These are phyloP conservation scores for Pseudomugil tenellus DNA, from an alignment of 2,797 vertebrate species.

Conservation along the genomic window DNA sequence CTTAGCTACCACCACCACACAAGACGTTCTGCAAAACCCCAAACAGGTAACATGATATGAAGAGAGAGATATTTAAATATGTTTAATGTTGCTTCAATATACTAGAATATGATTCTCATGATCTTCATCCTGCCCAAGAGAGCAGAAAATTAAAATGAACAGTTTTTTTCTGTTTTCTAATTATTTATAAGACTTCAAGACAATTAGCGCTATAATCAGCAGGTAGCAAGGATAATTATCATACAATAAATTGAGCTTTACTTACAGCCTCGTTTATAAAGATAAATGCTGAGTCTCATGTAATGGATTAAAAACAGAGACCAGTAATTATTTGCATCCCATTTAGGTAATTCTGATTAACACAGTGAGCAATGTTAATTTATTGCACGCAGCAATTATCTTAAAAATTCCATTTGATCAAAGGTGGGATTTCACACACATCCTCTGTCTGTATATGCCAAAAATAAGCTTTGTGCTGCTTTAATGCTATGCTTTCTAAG, in stretches of 20 bases:
- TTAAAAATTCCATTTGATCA: constrained; percentile 25
- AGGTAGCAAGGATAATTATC: constrained; percentile 13
- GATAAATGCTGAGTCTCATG: constrained; percentile 3
- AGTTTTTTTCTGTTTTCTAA: constrained; percentile 13
- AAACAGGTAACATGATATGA: constrained; percentile 88
- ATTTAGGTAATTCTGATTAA: constrained; percentile 35
- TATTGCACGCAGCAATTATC: constrained; percentile 30
- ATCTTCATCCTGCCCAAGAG: background rate
- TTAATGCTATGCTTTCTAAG: constrained; percentile 28
- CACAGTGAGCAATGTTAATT: constrained; percentile 30
- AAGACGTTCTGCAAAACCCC: constrained; percentile 89
- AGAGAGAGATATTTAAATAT: background rate
- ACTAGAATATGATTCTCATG: background rate
- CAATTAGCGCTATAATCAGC: constrained; percentile 12
- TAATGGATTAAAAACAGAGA: constrained; percentile 26
- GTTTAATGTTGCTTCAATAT: background rate
- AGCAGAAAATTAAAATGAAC: constrained; percentile 15
- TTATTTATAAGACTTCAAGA: background rate
- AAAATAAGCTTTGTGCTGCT: constrained; percentile 10
- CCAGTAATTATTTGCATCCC: constrained; percentile 31
- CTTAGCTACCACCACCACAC: constrained; percentile 87
- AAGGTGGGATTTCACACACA: background rate
- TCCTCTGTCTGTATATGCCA: constrained; percentile 3
- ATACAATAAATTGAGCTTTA: constrained; percentile 2
- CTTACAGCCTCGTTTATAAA: constrained; percentile 17